These are phyloP conservation scores for Fulmarus glacialis DNA, from an alignment of 2,113 vertebrate species.

Conservation along the genomic window DNA sequence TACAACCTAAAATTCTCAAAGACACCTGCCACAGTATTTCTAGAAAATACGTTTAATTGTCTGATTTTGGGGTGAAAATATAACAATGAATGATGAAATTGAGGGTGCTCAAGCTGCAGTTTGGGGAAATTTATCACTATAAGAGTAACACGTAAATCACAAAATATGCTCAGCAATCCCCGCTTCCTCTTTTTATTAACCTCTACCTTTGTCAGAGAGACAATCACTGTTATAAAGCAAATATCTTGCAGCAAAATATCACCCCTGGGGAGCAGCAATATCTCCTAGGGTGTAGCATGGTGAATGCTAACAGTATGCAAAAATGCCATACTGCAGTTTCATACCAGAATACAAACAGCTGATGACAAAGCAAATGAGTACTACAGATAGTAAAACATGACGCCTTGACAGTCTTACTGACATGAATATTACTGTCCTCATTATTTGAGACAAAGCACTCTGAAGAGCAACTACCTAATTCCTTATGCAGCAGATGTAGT, in stretches of 20 bases:
- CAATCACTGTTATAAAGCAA: background rate
- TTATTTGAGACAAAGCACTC: background rate
- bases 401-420: background rate
- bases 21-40: background rate
- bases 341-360: background rate
- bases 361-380: background rate
- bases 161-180: background rate
- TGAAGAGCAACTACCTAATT: background rate
- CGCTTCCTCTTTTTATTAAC: background rate
- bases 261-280: background rate
- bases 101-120: background rate
- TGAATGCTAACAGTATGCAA: background rate
- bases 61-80: background rate
- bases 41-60: background rate
- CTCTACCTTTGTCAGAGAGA: background rate
- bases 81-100: background rate
- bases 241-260: background rate
- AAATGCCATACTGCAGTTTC: background rate
- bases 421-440: background rate
- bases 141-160: background rate
- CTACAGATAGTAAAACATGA: background rate
- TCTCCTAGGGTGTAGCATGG: background rate
- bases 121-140: background rate
- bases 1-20: background rate
- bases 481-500: background rate